Evolutionary conservation across 2,888 invertebrate species (phyloP), one percentile per base, ranked within the genome.

Genomic region (Ashinkailepas kermadecensis): DNA sequence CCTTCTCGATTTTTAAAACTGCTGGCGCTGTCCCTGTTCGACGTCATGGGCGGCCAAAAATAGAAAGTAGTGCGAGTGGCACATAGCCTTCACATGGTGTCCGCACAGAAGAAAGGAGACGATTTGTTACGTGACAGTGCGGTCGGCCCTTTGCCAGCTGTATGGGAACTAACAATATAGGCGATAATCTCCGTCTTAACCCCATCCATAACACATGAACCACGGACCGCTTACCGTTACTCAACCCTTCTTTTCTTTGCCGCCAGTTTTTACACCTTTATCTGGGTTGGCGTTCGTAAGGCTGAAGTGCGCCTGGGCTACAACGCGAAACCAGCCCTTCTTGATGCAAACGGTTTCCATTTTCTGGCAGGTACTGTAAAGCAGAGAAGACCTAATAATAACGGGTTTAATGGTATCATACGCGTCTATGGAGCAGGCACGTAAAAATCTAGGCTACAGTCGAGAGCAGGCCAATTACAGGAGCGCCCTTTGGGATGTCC

Each of bases 161-260:
- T 18, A 23, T 21, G 56, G 54, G 56, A 1, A 9, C 74, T 39
- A 67, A 70, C 70, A 70, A 70, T 70, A 15, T 25, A 15, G 39
- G 54, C 54, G 54, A 56, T 74, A 74, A 74, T 54, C 74, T 74
- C 54, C 74, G 10, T 21, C 54, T 74, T 21, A 74, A 11, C 54
- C 74, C 74, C 74, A 74, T 74, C 74, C 74, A 74, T 74, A 74
- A 74, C 74, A 74, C 74, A 74, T 74, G 74, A 74, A 74, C 74
- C 23, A 56, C 7, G 56, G 21, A 12, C 56, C 11, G 4, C 15
- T 54, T 18, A 74, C 74, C 74, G 74, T 54, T 56, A 74, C 74
- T n/a, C 74, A 74, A 74, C 74, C 74, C 74, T 74, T 74, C 74
- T n/a, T 74, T 74, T n/a, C 74, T 56, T 21, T 54, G 21, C 74